Evolutionary conservation across 2,888 invertebrate species (phyloP).

Genomic region (Cetonia aurata): DNA sequence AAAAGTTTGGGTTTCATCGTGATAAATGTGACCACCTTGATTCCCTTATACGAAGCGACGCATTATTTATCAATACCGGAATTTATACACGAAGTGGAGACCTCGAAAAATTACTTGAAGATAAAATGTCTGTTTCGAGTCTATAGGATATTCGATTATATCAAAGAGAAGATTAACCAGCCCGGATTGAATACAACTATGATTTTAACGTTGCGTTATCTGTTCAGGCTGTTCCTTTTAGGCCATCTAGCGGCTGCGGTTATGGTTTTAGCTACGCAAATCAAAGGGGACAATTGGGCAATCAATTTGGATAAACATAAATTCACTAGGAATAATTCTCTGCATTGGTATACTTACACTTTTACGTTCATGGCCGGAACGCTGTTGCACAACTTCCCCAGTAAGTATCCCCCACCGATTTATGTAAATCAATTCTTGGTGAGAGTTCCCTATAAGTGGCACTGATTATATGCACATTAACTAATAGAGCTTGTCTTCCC

Average conservation of each 20-base stretch:
- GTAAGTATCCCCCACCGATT: conserved; percentile 21
- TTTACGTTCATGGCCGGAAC: conserved; percentile 31
- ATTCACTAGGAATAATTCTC: conserved; percentile 17
- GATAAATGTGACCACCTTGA: conserved; percentile 28
- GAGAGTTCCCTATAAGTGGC: no score
- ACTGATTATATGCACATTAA: no score
- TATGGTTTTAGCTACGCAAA: neutral
- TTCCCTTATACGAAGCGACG: conserved; percentile 34
- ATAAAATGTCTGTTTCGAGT: conserved; percentile 36
- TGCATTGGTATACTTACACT: conserved; percentile 31
- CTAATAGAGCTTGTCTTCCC: no score
- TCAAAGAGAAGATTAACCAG: conserved; percentile 13
- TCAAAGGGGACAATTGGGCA: conserved; percentile 23
- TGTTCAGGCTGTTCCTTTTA: conserved; percentile 9
- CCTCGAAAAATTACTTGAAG: conserved; percentile 30
- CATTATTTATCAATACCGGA: conserved; percentile 33
- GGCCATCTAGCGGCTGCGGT: conserved; percentile 28
- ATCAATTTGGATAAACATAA: conserved; percentile 32
- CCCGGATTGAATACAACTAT: conserved; percentile 25
- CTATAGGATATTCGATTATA: conserved; percentile 31
- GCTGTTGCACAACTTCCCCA: conserved; percentile 35
- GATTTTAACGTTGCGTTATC: conserved; percentile 14
- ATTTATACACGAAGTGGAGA: neutral
- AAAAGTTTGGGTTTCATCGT: conserved; percentile 28
- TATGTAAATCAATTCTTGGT: no score